Base-by-base conservation (phyloP, 2,888 invertebrate genomes). In the Archaeoteleia sp. region DNA sequence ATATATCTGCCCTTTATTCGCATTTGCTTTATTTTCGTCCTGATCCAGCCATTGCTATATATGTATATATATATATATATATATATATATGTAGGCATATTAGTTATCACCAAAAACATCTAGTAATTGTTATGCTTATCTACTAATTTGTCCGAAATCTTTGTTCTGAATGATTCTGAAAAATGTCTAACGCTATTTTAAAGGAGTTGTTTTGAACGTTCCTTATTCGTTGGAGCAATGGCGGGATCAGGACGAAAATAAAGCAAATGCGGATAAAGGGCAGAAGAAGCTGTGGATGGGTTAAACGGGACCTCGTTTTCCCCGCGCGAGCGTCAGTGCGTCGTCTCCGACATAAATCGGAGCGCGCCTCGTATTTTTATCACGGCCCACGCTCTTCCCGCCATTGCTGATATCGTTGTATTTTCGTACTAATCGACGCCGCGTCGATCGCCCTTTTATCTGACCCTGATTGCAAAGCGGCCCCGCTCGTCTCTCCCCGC, bases 1-100 rank as follows among this genome's bases (percentile, higher is more conserved):
- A n/a, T n/a, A n/a, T n/a, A n/a, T 58, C 65, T 58, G 58, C 58
- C 34, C 53, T 65, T 58, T 65, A 58, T 65, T 39, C 46, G 34
- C 43, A 30, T 46, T 23, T 39, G 51, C 45, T 53, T 65, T 65
- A 60, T 66, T 66, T 66, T 54, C 46, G 32, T 15, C 30, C 43
- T n/a, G n/a, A n/a, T n/a, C n/a, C n/a, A n/a, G n/a, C n/a, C n/a
- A n/a, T n/a, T n/a, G n/a, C n/a, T n/a, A n/a, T n/a, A n/a, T n/a
- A n/a, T n/a, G n/a, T n/a, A n/a, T n/a, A n/a, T n/a, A n/a, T n/a
- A n/a, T n/a, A n/a, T n/a, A n/a, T n/a, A n/a, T n/a, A n/a, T n/a
- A n/a, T n/a, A n/a, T n/a, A n/a, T n/a, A n/a, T n/a, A n/a, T n/a
- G n/a, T n/a, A n/a, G n/a, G n/a, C n/a, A n/a, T n/a, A n/a, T n/a